These are phyloP conservation scores for Caenorhabditis panamensis DNA, from an alignment of 2,888 invertebrate genomes.

Conservation along the genomic window DNA sequence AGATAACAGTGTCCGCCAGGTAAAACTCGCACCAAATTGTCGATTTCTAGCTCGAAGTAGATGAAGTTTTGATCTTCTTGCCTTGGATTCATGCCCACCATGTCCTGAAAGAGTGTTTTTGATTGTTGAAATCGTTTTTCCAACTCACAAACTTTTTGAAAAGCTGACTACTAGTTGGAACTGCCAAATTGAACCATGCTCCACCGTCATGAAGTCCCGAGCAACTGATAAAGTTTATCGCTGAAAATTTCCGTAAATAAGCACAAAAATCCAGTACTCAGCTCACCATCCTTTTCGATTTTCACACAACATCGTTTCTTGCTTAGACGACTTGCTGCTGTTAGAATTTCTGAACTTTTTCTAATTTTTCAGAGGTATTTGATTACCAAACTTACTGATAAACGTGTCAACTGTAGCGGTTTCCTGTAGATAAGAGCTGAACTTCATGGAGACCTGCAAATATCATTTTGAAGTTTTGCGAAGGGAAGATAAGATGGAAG, in stretches of 20 bases:
- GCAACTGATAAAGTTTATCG: slow-evolving; percentile 43
- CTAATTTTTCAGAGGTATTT: not conserved
- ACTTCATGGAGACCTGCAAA: slow-evolving; percentile 45
- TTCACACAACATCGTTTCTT: slow-evolving; percentile 52
- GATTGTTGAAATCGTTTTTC: not conserved
- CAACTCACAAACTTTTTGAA: slow-evolving; percentile 47
- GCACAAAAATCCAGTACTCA: not conserved
- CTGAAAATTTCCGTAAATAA: slow-evolving; percentile 5
- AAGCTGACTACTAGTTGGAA: slow-evolving; percentile 45
- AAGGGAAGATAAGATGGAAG: slow-evolving; percentile 5
- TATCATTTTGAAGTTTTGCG: not conserved
- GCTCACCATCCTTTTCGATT: slow-evolving; percentile 36
- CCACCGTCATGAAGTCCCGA: slow-evolving; percentile 53
- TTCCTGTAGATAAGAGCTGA: slow-evolving; percentile 48
- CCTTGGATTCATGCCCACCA: slow-evolving; percentile 57
- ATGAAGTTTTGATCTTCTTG: slow-evolving; percentile 51
- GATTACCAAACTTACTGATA: slow-evolving; percentile 26
- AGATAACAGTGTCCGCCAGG: slow-evolving; percentile 60
- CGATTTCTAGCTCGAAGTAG: slow-evolving; percentile 52
- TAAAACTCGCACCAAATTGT: slow-evolving; percentile 48
- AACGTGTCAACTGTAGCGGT: slow-evolving; percentile 51
- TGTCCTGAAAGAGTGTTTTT: slow-evolving; percentile 27
- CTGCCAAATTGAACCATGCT: slow-evolving; percentile 40
- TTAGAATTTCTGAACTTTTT: slow-evolving; percentile 35
- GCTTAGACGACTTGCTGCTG: slow-evolving; percentile 41